Conservation (phyloP, 2,797 vertebrate species). For the Tinamus major region DNA sequence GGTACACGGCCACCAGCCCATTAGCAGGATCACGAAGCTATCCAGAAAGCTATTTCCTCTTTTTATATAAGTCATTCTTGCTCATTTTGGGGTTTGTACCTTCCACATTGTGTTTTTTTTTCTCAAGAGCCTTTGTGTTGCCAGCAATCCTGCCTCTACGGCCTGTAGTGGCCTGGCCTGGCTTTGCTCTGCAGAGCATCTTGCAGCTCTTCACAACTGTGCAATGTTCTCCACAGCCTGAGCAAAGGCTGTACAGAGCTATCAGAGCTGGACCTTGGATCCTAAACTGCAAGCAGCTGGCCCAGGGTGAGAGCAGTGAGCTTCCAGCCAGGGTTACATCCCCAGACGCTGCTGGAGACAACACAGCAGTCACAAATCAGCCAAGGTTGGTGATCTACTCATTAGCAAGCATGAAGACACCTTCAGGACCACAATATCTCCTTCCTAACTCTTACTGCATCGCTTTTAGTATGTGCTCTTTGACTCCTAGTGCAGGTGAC, state of each 20-base stretch:
- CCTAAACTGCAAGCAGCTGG: background rate
- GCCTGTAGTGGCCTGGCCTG: background rate
- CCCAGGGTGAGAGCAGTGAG: background rate
- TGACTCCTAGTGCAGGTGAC: background rate
- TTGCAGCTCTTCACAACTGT: fast-evolving
- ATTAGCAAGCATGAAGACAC: background rate
- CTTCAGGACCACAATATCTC: background rate
- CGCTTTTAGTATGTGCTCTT: background rate
- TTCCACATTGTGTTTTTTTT: background rate
- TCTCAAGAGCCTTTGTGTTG: background rate
- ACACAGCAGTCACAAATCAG: background rate
- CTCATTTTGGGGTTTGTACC: background rate
- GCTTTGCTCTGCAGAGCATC: background rate
- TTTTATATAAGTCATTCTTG: background rate
- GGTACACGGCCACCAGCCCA: background rate
- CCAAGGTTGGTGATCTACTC: background rate
- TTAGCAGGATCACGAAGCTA: background rate
- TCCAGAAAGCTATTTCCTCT: background rate
- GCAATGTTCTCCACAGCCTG: background rate
- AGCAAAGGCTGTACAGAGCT: fast-evolving
- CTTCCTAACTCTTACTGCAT: background rate
- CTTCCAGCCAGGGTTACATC: background rate
- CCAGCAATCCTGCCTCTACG: background rate
- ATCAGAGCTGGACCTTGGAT: background rate
- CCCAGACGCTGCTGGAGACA: background rate